Base-by-base conservation (phyloP, 92 coral and sea anemone species). In the Meandrina meandrites region DNA sequence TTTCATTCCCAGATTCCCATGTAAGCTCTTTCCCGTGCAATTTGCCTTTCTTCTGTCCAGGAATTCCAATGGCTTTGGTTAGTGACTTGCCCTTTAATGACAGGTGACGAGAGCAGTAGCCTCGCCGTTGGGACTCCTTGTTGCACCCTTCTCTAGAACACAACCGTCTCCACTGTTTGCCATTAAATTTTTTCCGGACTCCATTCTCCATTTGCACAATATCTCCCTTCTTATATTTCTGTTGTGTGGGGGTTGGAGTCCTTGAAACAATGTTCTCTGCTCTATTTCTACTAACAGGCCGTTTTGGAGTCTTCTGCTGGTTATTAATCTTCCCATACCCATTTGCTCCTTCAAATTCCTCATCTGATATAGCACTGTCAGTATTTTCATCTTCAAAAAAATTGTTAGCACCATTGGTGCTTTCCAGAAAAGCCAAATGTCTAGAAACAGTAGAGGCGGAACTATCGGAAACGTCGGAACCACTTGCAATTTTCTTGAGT, bases 1-100 rank as follows among this genome's bases (percentile, higher is more conserved):
- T 97, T 64, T 97, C 99, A 34, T 93, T 95, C 30, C 98, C 99
- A 47, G 99, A 97, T 79, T 97, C 99, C 99, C 99, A 97, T 12
- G 96, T 98, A 27, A 97, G 90, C 79, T 96, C 95, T 53, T 88
- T 90, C 0, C 98, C 98, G 35, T 92, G 96, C 24, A 94, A 77
- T 34, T 91, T 93, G 18, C 95, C 93, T 76, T 96, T 95, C 80
- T 96, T 94, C 79, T 96, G 97, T 57, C 99, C 99, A 34, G 99
- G 98, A 70, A 95, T 92, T 48, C 91, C 90, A 37, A 93, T 78
- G 12, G 87, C 87, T 79, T 94, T 95, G 31, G 93, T 89, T n/a
- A 97, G 56, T 8, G 96, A 74, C 30, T 96, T 96, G 36, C 99
- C 99, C 67, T 97, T 97, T 68, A 95, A 84, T 34, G 99, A 95